Evolutionary conservation across 2,888 invertebrate species (phyloP).

Genomic region (Apoda limacodes): DNA sequence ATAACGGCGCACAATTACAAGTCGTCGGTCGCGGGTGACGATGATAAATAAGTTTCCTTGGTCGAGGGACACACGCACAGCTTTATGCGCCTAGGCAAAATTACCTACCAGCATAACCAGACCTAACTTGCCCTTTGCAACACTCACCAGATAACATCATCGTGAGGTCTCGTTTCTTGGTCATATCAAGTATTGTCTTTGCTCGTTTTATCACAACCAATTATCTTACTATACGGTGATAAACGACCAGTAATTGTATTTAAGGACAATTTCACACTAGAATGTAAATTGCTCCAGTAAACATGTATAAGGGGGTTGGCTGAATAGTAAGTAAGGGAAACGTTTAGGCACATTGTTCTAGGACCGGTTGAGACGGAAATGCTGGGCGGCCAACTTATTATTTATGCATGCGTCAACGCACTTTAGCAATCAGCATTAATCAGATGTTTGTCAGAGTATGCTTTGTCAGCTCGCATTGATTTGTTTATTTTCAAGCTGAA

Average conservation of each 20-base stretch:
- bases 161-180: slow-evolving; percentile 4
- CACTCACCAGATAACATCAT: slow-evolving; percentile 4
- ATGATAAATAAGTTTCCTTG: slow-evolving; percentile 61
- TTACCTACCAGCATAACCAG: slow-evolving; percentile 17
- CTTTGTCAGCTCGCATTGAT: slow-evolving; percentile 42
- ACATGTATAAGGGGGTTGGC: slow-evolving; percentile 15
- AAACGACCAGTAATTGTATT: slow-evolving; percentile 28
- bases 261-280: slow-evolving; percentile 23
- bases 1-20: slow-evolving; percentile 65
- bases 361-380: slow-evolving; percentile 62
- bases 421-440: slow-evolving; percentile 68
- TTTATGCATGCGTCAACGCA: slow-evolving; percentile 64
- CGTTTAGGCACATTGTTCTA: slow-evolving; percentile 62
- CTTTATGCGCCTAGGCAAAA: slow-evolving; percentile 27
- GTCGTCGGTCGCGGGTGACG: slow-evolving; percentile 50
- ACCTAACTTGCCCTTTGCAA: slow-evolving; percentile 3
- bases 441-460: slow-evolving; percentile 57
- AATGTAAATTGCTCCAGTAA: no score
- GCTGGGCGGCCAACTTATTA: slow-evolving; percentile 57
- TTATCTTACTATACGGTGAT: slow-evolving; percentile 33
- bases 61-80: slow-evolving; percentile 41
- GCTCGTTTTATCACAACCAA: slow-evolving; percentile 25
- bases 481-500: slow-evolving; percentile 54
- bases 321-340: slow-evolving; percentile 48
- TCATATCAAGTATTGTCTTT: slow-evolving; percentile 16